Conservation (phyloP, 2,888 invertebrate species). For the Eupithecia subumbrata region DNA sequence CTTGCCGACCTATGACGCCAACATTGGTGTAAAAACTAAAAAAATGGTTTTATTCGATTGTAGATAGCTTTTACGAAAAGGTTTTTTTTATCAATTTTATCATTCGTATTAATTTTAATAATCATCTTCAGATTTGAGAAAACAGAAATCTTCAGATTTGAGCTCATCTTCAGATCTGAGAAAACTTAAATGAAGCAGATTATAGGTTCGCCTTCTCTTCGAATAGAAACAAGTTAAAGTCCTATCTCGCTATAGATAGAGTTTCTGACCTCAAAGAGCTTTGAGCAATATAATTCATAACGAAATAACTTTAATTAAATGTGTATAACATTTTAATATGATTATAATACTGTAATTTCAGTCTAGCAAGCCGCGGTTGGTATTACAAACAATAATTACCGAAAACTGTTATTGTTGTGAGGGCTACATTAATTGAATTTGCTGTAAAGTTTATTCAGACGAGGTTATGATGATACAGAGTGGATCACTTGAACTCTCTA, state of each 20-base stretch:
- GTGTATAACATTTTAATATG: neutral
- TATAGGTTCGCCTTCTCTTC: no score
- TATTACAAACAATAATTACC: constrained; percentile 72
- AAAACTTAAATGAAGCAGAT: no score
- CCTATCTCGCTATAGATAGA: neutral
- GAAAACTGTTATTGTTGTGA: constrained; percentile 79
- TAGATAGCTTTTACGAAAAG: no score
- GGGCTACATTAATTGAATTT: constrained; percentile 77
- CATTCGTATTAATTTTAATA: no score
- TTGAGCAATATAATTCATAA: neutral
- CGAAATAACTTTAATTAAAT: neutral
- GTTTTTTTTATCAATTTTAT: no score
- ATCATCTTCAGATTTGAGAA: no score
- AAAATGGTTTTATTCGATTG: no score
- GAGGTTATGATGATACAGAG: constrained; percentile 54
- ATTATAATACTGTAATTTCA: constrained; percentile 24
- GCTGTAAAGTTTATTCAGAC: constrained; percentile 75
- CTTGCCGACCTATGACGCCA: neutral
- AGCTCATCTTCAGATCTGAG: no score
- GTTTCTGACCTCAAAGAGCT: neutral
- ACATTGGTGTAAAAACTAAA: no score
- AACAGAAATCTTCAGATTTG: no score
- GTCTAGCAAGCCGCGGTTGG: constrained; percentile 55
- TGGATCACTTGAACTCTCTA: neutral
- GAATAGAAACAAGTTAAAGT: neutral